Evolutionary conservation across 2,888 invertebrate species (phyloP).

Genomic region (Stenurella melanura): DNA sequence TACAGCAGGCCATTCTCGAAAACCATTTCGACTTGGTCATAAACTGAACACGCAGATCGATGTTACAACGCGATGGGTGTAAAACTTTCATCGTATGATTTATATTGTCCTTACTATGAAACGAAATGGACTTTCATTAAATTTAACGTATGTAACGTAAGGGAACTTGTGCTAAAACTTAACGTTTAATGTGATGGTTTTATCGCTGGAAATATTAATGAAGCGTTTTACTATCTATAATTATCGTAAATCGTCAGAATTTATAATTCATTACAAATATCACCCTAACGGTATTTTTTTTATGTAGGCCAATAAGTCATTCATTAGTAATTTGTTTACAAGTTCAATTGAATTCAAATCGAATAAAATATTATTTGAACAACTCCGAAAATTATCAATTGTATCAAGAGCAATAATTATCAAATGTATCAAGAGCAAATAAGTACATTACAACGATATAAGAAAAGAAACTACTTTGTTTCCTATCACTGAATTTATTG

Average conservation of each 20-base stretch:
- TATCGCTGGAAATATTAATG: background rate
- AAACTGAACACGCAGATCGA: conserved; percentile 22
- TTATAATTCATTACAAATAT: background rate
- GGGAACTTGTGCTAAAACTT: conserved; percentile 7
- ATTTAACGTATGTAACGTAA: conserved; percentile 15
- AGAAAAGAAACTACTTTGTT: no score
- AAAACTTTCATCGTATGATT: conserved; percentile 31
- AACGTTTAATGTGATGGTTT: conserved; percentile 26
- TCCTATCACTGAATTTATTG: no score
- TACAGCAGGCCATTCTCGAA: conserved; percentile 9
- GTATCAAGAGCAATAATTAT: no score
- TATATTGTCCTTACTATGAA: conserved; percentile 22
- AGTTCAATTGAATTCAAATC: background rate
- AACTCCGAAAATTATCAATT: no score
- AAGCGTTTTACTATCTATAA: background rate
- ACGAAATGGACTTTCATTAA: conserved; percentile 31
- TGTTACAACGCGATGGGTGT: conserved; percentile 15
- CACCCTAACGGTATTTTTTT: background rate
- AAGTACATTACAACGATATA: no score
- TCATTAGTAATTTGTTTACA: background rate
- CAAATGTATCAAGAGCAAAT: no score
- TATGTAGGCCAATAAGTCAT: background rate
- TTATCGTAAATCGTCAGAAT: background rate
- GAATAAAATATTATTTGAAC: no score
- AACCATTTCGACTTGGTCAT: conserved; percentile 9